A percentile compares a stretch with the other conserved stretches of the same genome.
These are phyloP conservation scores for Hybos culiciformis DNA, from an alignment of 2,888 invertebrate species.

Conservation along the genomic window DNA sequence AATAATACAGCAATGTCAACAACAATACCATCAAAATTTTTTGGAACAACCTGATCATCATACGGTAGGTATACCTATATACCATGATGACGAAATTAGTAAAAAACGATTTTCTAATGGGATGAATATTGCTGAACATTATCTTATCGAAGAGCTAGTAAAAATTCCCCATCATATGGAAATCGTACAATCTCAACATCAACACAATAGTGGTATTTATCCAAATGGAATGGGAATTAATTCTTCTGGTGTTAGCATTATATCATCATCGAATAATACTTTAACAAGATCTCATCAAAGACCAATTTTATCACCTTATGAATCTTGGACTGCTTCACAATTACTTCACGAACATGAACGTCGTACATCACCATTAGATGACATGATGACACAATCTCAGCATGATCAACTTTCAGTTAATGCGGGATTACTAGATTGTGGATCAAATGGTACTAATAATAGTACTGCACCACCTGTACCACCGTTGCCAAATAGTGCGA, in stretches of 20 bases:
- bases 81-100: conserved; percentile 15
- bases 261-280: conserved; percentile 27
- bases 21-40: conserved; percentile 2
- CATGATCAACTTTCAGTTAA: conserved; percentile 17
- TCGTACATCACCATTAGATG: conserved; percentile 20
- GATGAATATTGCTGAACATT: conserved; percentile 14
- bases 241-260: conserved; percentile 13
- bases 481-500: conserved; percentile 32
- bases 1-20: too few relatives aligned
- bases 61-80: conserved; percentile 36
- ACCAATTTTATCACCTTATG: conserved; percentile 40
- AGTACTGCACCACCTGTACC: conserved; percentile 39
- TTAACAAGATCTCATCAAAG: conserved; percentile 33
- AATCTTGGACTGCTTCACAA: conserved; percentile 47
- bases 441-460: conserved; percentile 9
- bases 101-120: neutral
- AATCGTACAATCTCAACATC: neutral
- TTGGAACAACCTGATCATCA: conserved; percentile 29
- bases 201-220: neutral
- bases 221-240: conserved; percentile 8
- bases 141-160: neutral
- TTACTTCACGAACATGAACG: conserved; percentile 44
- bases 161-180: neutral
- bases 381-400: conserved; percentile 14
- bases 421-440: conserved; percentile 3